Evolutionary conservation across 2,888 invertebrate species (phyloP).

Genomic region (Deilephila elpenor): DNA sequence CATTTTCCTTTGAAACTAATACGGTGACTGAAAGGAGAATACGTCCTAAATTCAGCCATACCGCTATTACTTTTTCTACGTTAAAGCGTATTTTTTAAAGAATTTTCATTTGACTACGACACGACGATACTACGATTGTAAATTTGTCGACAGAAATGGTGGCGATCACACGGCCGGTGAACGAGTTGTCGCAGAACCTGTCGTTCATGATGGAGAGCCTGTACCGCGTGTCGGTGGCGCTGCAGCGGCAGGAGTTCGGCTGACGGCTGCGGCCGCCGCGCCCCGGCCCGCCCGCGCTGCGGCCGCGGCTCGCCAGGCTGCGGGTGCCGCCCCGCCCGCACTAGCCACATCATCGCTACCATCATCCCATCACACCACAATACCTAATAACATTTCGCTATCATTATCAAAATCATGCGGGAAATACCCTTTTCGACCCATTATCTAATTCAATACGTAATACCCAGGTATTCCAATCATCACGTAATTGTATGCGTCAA

Average conservation of each 20-base stretch:
- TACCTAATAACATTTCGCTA: no score
- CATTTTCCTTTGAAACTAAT: no score
- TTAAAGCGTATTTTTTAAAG: no score
- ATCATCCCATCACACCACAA: neutral
- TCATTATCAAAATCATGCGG: no score
- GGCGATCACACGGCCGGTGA: slow-evolving; percentile 77
- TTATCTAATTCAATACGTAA: no score
- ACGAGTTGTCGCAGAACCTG: slow-evolving; percentile 78
- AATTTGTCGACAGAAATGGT: slow-evolving; percentile 70
- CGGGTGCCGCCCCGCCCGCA: neutral
- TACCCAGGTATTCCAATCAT: no score
- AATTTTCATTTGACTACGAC: no score
- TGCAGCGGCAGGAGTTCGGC: slow-evolving; percentile 70
- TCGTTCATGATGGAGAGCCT: slow-evolving; percentile 82
- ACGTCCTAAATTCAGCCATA: no score
- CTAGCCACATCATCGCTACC: neutral
- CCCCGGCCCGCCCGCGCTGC: slow-evolving; percentile 19
- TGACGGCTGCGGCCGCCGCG: slow-evolving; percentile 44
- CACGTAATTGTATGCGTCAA: no score
- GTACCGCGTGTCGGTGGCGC: slow-evolving; percentile 77
- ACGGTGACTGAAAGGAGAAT: no score
- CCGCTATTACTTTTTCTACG: no score
- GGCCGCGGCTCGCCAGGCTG: slow-evolving; percentile 4
- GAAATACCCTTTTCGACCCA: no score
- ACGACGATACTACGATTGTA: neutral